Evolutionary conservation across 2,888 invertebrate genomes (phyloP), one percentile per base, ranked within the genome.

Genomic region (Thecophora atra): DNA sequence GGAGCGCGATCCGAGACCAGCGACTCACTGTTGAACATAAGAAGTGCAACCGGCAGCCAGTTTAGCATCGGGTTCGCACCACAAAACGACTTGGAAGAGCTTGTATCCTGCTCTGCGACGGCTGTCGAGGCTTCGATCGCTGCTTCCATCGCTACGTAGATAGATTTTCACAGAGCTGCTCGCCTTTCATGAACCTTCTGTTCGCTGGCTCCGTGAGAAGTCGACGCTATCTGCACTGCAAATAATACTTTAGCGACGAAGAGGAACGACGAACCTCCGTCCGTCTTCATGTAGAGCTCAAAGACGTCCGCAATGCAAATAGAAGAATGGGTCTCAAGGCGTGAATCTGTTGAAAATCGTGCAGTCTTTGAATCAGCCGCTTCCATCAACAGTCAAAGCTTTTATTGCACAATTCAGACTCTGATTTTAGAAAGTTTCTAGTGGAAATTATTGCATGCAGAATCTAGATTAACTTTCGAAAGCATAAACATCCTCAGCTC

Each of bases 341-440:
- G 84, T 83, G 79, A 82, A 82, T 80, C 81, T 81, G 82, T 82
- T 83, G 83, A 83, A 81, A 81, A 77, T 78, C 77, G 76, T 77
- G 71, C 73, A 75, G 74, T 76, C 72, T 11, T 11, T 37, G 37
- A 37, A 37, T 37, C 37, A 37, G 74, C 74, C 74, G 72, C 73
- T 74, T 75, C 74, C 74, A 70, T 42, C 21, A 13, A 56, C 44
- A 24, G 19, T 30, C 42, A 56, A 42, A 42, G 24, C 24, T 56
- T 56, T 17, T 30, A 30, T 30, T 47, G 37, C 11, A n/a, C n/a
- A n/a, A n/a, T n/a, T n/a, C n/a, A n/a, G n/a, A n/a, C n/a, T n/a
- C n/a, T 37, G 11, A 37, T 6, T 37, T 37, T 37, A 8, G 6
- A 37, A 37, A 11, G 37, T 37, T 37, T 37, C 37, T 11, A 37